Base-by-base conservation (phyloP, 2,888 invertebrate species). In the Apodemia hepburni region DNA sequence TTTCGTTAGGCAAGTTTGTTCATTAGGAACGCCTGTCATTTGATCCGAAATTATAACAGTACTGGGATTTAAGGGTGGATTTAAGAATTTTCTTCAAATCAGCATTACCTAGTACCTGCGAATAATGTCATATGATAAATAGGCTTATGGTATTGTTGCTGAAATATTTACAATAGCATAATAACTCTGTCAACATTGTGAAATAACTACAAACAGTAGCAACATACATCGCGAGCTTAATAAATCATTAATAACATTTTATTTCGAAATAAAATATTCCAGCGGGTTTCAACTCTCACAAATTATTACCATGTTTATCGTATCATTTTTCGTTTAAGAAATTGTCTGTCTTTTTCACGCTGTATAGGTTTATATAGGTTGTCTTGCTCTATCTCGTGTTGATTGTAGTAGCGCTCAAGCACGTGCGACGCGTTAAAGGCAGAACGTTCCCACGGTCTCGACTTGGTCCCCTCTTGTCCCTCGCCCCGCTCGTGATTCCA, bases 351-450 rank as follows among this genome's bases (percentile, higher is more conserved):
- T 69, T 69, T 73, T 33, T 75, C 69, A 64, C 59, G 61, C 71
- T 59, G 60, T 61, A 63, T 58, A 64, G 49, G 65, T 54, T 63
- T 54, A 68, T 60, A 70, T 71, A 64, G 65, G 60, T 57, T 73
- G 72, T 71, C 79, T 85, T 86, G 75, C 77, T 87, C 73, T 67
- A 69, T 74, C 85, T 78, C 69, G 75, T 70, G 71, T 77, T 71
- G 76, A 78, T 73, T 73, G 76, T 81, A 75, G 83, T 82, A 85
- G 82, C 85, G 81, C 82, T 79, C 81, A 83, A 87, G 90, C 91
- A 91, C 91, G 91, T 90, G 91, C 90, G 89, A 85, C 85, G 82
- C 83, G 89, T 87, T 90, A 90, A 91, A 89, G 89, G 88, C 91
- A 87, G 84, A 85, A 79, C 90, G 86, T 91, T 91, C 91, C 90